Evolutionary conservation across 1,140 invertebrate genomes (phyloP).

Genomic region (Microplitis demolitor): DNA sequence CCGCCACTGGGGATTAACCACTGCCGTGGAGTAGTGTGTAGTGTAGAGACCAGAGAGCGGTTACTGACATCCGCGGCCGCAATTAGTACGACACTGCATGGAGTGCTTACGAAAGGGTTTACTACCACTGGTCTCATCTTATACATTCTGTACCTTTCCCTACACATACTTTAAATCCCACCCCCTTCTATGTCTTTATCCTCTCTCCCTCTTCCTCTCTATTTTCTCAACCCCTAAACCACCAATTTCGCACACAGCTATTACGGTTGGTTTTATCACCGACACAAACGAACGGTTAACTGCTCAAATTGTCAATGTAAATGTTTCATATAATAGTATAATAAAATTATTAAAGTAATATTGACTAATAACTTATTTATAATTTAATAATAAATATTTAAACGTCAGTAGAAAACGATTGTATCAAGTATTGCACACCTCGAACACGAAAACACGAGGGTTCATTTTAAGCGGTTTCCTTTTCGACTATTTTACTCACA

Average conservation of each 20-base stretch:
- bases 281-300: slow-evolving; percentile 47
- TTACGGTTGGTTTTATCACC: slow-evolving; percentile 45
- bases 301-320: too few relatives aligned
- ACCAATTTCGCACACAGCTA: slow-evolving; percentile 24
- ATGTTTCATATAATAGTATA: too few relatives aligned
- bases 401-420: too few relatives aligned
- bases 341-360: too few relatives aligned
- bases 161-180: too few relatives aligned
- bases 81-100: slow-evolving; percentile 59
- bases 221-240: slow-evolving; percentile 10
- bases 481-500: too few relatives aligned
- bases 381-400: too few relatives aligned
- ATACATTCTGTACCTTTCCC: too few relatives aligned
- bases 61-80: slow-evolving; percentile 58
- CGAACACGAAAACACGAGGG: too few relatives aligned
- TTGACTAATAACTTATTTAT: too few relatives aligned
- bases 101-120: slow-evolving; percentile 45
- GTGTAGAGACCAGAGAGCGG: slow-evolving; percentile 38
- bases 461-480: too few relatives aligned
- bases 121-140: not conserved
- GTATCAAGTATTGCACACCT: too few relatives aligned
- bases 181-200: slow-evolving; percentile 16
- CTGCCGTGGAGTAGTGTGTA: slow-evolving; percentile 9
- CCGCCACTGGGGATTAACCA: slow-evolving; percentile 56
- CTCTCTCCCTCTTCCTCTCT: slow-evolving; percentile 27